Evolutionary conservation across 1,140 invertebrate genomes (phyloP), one percentile per base, ranked within the genome.

Genomic region (Bicyclus anynana): DNA sequence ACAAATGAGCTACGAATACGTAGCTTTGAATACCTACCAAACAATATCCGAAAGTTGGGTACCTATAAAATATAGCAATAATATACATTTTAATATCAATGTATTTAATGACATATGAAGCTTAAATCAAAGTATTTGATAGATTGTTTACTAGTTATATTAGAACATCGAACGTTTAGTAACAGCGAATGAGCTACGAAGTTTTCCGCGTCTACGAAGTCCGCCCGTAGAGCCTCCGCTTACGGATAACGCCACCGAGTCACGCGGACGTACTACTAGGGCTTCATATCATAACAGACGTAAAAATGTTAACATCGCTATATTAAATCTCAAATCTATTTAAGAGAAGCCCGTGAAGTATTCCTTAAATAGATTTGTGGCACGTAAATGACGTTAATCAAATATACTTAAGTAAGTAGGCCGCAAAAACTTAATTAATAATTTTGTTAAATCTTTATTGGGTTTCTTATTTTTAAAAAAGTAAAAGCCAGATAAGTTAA

Each of bases 211-310:
- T n/a, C n/a, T n/a, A n/a, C n/a, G n/a, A n/a, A n/a, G n/a, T n/a
- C n/a, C n/a, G 29, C 29, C 29, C 29, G 29, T 33, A 33, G 29
- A 33, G 29, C 47, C 12, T 37, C 29, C 18, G 9, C 10, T 17
- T 29, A 37, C 63, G n/a, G n/a, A n/a, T n/a, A 65, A 67, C 44
- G 47, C 64, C 56, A 57, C 38, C 20, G 51, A 64, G 61, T 67
- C 69, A 73, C 67, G 58, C 73, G 65, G 59, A 61, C 53, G 27
- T 48, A 35, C 51, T 74, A 74, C 68, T 67, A 77, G 58, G 75
- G 55, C 35, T 66, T 67, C 72, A 74, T 77, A 47, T 14, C 29
- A 29, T 35, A 20, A 23, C 27, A 47, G 20, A 20, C 18, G 48
- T 62, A 29, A 21, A 59, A 52, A 44, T 52, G 50, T 4, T 26